Percentiles rank a stretch among this genome's conserved stretches.
These are phyloP conservation scores for Myathropa florea DNA, from an alignment of 2,888 invertebrate species.

Conservation along the genomic window DNA sequence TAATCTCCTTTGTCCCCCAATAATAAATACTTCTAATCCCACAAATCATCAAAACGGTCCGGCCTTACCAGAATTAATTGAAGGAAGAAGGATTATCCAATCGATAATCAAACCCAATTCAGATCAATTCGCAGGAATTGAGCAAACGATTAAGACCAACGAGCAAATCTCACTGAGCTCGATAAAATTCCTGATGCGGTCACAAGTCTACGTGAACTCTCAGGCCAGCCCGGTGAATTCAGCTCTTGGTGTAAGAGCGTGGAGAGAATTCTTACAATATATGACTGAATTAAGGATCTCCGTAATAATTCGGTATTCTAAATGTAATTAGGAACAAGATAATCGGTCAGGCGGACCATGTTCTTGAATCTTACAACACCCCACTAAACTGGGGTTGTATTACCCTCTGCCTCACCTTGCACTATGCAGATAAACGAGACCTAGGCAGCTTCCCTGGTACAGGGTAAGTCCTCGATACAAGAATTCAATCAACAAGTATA, in stretches of 20 bases:
- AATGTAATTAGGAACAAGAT: background rate
- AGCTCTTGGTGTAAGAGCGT: background rate
- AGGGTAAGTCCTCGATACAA: background rate
- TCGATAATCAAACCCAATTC: too few relatives aligned
- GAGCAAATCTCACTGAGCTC: too few relatives aligned
- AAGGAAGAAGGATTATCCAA: too few relatives aligned
- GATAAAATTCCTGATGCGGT: too few relatives aligned
- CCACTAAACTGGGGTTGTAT: background rate
- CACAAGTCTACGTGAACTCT: too few relatives aligned
- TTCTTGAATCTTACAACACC: background rate
- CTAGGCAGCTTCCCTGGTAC: background rate
- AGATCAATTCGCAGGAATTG: too few relatives aligned
- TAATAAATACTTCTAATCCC: background rate
- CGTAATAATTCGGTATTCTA: background rate
- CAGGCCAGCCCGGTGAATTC: too few relatives aligned
- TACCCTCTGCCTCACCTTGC: background rate
- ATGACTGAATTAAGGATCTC: background rate
- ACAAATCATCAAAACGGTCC: background rate
- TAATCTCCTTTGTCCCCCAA: background rate
- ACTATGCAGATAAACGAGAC: background rate
- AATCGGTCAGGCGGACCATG: background rate
- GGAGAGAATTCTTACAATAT: background rate
- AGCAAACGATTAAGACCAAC: too few relatives aligned
- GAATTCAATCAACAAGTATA: background rate
- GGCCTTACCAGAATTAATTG: background rate